Evolutionary conservation across 2,888 invertebrate genomes (phyloP).

Genomic region (Nephrocerus scutellatus): DNA sequence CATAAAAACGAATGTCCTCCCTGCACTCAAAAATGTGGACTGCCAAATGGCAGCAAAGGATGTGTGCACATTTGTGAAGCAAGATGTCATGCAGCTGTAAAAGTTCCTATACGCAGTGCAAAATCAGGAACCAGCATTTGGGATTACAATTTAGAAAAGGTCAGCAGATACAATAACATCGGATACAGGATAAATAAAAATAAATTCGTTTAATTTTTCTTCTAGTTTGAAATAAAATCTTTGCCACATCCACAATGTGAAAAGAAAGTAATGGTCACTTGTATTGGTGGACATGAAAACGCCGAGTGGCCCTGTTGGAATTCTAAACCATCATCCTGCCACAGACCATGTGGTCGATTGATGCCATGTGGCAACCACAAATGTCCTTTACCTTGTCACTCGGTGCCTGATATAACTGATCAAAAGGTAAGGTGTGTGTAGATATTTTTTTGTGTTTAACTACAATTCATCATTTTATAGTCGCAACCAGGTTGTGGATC

Average conservation of each 20-base stretch:
- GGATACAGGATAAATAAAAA: not conserved
- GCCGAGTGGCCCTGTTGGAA: slow-evolving; percentile 61
- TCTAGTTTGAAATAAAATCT: slow-evolving; percentile 48
- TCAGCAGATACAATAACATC: too few relatives aligned
- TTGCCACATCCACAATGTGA: slow-evolving; percentile 68
- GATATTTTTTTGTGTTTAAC: too few relatives aligned
- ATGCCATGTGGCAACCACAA: slow-evolving; percentile 73
- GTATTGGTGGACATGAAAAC: slow-evolving; percentile 67
- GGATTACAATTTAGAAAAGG: slow-evolving; percentile 54
- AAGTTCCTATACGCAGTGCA: too few relatives aligned
- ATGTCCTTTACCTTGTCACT: slow-evolving; percentile 68
- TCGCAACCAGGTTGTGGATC: slow-evolving; percentile 51
- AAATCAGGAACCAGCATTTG: slow-evolving; percentile 54
- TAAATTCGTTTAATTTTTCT: not conserved
- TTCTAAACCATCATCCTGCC: slow-evolving; percentile 69
- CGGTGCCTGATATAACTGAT: slow-evolving; percentile 50
- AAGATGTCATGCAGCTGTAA: slow-evolving; percentile 69
- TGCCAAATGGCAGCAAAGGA: slow-evolving; percentile 41
- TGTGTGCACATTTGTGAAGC: slow-evolving; percentile 59
- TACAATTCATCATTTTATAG: slow-evolving; percentile 32
- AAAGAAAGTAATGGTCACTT: slow-evolving; percentile 62
- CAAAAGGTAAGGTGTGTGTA: slow-evolving; percentile 49
- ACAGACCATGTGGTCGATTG: slow-evolving; percentile 63
- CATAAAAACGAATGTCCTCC: slow-evolving; percentile 80
- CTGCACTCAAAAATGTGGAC: slow-evolving; percentile 69